A percentile compares a stretch with the other conserved stretches of the same genome.
These are phyloP conservation scores for Darevskia mixta DNA, from an alignment of 2,797 vertebrate genomes.

Conservation along the genomic window DNA sequence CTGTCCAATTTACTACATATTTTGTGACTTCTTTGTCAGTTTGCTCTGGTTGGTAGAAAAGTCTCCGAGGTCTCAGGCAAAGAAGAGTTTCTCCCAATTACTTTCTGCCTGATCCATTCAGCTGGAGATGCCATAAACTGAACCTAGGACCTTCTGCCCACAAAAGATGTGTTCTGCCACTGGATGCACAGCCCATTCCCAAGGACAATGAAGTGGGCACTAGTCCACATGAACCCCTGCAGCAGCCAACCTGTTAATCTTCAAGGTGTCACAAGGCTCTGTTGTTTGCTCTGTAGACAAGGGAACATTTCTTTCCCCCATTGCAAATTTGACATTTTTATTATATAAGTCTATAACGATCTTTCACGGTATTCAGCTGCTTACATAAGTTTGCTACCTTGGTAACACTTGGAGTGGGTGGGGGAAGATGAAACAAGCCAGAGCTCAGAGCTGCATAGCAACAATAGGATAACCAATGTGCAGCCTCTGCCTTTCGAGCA, in stretches of 20 bases:
- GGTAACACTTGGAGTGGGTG: background rate
- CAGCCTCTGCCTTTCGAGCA: background rate
- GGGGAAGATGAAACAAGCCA: background rate
- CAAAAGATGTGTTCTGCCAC: too few species aligned
- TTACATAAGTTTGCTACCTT: constrained; percentile 10
- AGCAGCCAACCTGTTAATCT: background rate
- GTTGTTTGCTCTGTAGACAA: background rate
- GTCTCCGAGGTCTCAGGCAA: too few species aligned
- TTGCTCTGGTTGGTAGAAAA: too few species aligned
- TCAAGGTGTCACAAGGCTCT: background rate
- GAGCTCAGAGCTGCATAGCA: background rate
- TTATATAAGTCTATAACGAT: background rate
- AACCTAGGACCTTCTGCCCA: too few species aligned
- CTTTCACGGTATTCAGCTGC: background rate
- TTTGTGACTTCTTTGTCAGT: too few species aligned
- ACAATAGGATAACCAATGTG: background rate
- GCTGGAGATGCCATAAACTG: too few species aligned
- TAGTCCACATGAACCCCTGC: background rate
- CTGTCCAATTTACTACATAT: too few species aligned
- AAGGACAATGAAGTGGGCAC: background rate
- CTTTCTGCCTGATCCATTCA: too few species aligned
- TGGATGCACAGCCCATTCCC: too few species aligned
- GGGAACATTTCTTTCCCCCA: background rate
- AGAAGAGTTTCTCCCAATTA: too few species aligned
- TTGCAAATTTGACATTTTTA: background rate